phyloP scores from a whole-genome alignment of 2,113 vertebrate species.

The Scytalopus superciliaris region DNA sequence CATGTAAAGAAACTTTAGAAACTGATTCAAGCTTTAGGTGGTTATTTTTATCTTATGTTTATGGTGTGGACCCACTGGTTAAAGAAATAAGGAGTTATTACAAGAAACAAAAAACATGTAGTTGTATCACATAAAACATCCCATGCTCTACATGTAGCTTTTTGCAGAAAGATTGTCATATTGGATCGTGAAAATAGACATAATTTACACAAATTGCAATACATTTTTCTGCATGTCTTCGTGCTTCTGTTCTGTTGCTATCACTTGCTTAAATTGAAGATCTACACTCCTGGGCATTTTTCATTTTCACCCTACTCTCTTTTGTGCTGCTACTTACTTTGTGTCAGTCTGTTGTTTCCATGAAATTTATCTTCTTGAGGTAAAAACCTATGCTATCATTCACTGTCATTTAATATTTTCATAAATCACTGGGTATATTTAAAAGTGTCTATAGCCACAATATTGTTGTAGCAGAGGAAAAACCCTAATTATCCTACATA shows the following conservation, averaged over 20 bases:
- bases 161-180: neutral
- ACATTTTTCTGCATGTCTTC: neutral
- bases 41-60: neutral
- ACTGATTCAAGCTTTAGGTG: neutral
- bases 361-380: neutral
- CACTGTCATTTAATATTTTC: neutral
- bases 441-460: neutral
- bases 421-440: neutral
- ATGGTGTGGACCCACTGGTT: neutral
- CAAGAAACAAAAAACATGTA: neutral
- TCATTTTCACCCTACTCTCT: neutral
- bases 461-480: neutral
- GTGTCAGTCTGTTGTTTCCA: neutral
- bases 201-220: neutral
- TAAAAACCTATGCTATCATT: neutral
- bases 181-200: neutral
- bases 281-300: neutral
- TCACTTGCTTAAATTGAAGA: neutral
- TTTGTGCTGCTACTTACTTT: neutral
- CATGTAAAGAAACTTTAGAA: neutral
- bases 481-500: neutral
- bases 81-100: neutral
- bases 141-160: neutral
- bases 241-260: neutral
- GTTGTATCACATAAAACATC: neutral